Evolutionary conservation across 2,888 invertebrate species (phyloP), one percentile per base, ranked within the genome.

Genomic region (Sipha maydis): DNA sequence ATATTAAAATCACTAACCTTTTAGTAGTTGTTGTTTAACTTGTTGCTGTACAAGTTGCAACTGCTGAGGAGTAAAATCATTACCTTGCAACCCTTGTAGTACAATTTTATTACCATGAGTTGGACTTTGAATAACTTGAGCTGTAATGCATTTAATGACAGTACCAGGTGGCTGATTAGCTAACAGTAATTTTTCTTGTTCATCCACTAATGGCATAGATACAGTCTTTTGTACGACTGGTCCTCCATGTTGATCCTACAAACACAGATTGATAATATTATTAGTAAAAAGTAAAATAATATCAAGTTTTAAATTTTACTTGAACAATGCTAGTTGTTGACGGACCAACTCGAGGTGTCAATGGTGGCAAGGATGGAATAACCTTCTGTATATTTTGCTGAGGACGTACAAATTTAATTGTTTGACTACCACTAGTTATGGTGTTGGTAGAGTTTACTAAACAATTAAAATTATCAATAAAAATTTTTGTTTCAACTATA

Each of bases 11-110:
- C n/a, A 73, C 89, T 91, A 92, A 96, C 96, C 96, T 95, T 96
- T 97, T 83, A 97, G 92, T 84, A 97, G 92, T 91, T 97, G 97
- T 91, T 97, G 96, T 92, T 97, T 97, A 31, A 97, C 97, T 93
- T 97, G 97, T 90, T 96, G 96, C 91, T 97, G 97, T 0, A 97
- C 96, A 89, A 96, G 93, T 7, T 95, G 94, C 90, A 97, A 92
- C 92, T 97, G 97, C 90, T 96, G 96, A 1, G 95, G 95, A 0
- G 96, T 95, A 90, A 97, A 95, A 90, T 96, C 95, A 89, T 96
- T 95, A 0, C 96, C 96, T 90, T 96, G 96, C 48, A 97, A 92
- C 19, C 97, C 97, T 92, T 97, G 97, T 85, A 97, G 92, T 21
- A 97, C 96, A 90, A 97, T 97, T 90, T 96, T 94, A 7, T 97